Percentiles rank a stretch among this genome's conserved stretches.
These are phyloP conservation scores for Encarsia formosa DNA, from an alignment of 2,888 invertebrate genomes.

Conservation along the genomic window DNA sequence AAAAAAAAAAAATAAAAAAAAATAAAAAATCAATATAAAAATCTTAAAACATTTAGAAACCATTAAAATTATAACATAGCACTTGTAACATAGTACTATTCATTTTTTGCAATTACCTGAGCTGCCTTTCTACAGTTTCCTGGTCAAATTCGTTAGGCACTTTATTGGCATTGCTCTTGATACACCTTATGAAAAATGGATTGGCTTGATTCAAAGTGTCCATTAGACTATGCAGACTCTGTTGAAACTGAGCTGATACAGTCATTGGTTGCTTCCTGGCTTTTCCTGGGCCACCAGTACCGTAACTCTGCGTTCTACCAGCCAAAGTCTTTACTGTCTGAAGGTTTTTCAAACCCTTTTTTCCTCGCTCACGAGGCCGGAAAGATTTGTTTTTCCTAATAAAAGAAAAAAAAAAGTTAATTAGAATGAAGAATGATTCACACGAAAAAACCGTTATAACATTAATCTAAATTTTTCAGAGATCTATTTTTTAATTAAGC, in stretches of 20 bases:
- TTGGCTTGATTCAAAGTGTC: conserved; percentile 87
- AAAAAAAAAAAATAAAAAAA: not conserved
- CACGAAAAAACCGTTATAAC: too few relatives aligned
- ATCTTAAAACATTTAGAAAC: too few relatives aligned
- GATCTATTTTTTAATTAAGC: too few relatives aligned
- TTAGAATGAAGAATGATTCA: too few relatives aligned
- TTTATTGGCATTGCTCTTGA: conserved; percentile 93
- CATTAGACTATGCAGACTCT: conserved; percentile 87
- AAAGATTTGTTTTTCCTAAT: conserved; percentile 88
- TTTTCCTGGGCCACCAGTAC: conserved; percentile 52
- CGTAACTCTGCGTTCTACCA: conserved; percentile 63
- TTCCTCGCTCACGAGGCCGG: conserved; percentile 78
- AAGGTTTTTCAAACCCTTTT: conserved; percentile 84
- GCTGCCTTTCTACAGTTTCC: conserved; percentile 83
- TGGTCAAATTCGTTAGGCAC: conserved; percentile 90
- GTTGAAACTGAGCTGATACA: conserved; percentile 92
- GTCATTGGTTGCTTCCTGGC: conserved; percentile 85
- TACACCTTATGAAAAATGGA: conserved; percentile 85
- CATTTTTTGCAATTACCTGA: too few relatives aligned
- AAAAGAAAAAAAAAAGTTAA: too few relatives aligned
- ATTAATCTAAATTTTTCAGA: too few relatives aligned
- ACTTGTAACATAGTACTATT: too few relatives aligned
- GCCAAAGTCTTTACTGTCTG: conserved; percentile 89
- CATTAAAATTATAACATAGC: too few relatives aligned
- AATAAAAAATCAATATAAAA: too few relatives aligned